Evolutionary conservation across 2,888 invertebrate genomes (phyloP), one percentile per base, ranked within the genome.

Genomic region (Rugalucina vietnamica): DNA sequence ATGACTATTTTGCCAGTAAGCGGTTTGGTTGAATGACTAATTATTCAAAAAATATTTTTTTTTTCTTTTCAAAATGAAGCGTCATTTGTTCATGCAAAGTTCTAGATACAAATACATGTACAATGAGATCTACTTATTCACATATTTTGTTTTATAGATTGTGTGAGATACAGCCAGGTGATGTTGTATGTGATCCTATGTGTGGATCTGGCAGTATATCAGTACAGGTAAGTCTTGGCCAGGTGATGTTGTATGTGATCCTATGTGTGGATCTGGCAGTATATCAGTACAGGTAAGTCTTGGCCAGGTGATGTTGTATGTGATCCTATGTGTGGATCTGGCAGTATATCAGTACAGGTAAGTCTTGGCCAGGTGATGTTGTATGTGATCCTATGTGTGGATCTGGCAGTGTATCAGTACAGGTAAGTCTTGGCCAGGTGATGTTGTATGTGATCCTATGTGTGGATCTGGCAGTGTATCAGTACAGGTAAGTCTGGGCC

Each of bases 311-410:
- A 96, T 72, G 92, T 96, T 57, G 95, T 96, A 34, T 94, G 96
- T 87, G 96, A 96, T 91, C 96, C 96, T 0, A 95, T 96, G 95
- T 96, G 96, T 93, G 96, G 96, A 1, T 95, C 96, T 80, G 96
- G 96, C 14, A 96, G 96, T 27, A 96, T 96, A 87, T 96, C 96
- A 8, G 95, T 96, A 83, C 96, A 96, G 95, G 96, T 96, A 90
- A 39, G 21, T 34, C n/a, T n/a, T n/a, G n/a, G 18, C 18, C 65
- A 24, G 65, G 65, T 65, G 96, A 96, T 72, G 92, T 96, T 57
- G 95, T 96, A 34, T 94, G 96, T 87, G 96, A 96, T 91, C 96
- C 96, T 0, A 95, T 96, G 95, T 96, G 96, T 93, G 96, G 96
- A 1, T 95, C 96, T 80, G 96, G 96, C 14, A 96, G 96, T 27